phyloP scores from a whole-genome alignment of 2,797 vertebrate genomes.

The Cirrhinus mrigala region DNA sequence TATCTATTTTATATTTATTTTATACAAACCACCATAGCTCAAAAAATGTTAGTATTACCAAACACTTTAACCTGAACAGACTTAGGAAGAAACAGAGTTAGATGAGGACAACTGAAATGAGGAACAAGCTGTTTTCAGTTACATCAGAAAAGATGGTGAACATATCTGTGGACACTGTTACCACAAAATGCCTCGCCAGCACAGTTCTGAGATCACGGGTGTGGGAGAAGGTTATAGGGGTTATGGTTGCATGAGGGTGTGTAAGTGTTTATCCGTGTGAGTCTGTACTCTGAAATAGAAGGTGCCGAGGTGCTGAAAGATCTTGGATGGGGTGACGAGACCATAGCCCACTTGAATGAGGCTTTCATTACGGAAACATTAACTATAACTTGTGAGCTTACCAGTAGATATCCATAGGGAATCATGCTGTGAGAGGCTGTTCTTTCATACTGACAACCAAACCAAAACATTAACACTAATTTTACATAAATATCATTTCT shows the following conservation, averaged over 20 bases:
- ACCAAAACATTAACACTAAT: neutral
- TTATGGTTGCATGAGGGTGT: constrained; percentile 17
- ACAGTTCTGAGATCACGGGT: constrained; percentile 27
- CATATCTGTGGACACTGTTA: constrained; percentile 37
- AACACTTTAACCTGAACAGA: neutral
- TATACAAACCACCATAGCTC: neutral
- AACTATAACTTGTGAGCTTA: constrained; percentile 1
- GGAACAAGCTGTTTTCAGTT: neutral
- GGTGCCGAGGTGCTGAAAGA: constrained; percentile 33
- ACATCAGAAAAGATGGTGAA: constrained; percentile 15
- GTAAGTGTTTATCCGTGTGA: constrained; percentile 6
- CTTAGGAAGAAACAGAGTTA: neutral
- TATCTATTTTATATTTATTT: no score
- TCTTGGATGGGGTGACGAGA: constrained; percentile 28
- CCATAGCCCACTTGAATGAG: constrained; percentile 4
- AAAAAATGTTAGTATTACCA: neutral
- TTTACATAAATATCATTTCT: neutral
- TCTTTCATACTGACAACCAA: neutral
- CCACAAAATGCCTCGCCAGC: constrained; percentile 25
- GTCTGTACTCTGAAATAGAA: constrained; percentile 45
- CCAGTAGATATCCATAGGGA: neutral
- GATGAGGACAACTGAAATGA: constrained; percentile 7
- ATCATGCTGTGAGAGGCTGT: neutral
- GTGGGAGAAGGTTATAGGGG: constrained; percentile 5
- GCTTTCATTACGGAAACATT: constrained; percentile 23